Base-by-base conservation (phyloP, 2,113 vertebrate species). In the Tupaia chinensis region DNA sequence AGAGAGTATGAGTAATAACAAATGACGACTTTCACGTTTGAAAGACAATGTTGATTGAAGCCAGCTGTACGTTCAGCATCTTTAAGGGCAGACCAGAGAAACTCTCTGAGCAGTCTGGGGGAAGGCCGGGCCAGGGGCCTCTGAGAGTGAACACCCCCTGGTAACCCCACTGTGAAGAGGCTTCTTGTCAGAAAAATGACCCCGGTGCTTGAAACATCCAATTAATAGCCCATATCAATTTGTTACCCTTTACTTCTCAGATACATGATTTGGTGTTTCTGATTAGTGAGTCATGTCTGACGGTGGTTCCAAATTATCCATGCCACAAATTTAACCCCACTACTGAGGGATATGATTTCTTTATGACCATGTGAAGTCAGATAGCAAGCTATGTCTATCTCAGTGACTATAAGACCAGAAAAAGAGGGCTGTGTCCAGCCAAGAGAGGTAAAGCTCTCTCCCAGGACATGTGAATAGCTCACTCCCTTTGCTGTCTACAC, bases 231-330 rank as follows among this genome's bases (percentile, higher is more conserved):
- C 81, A 7, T 16, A 93, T 78, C 5, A 4, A 95, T 85, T 53
- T n/a, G 11, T 44, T 80, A 34, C 61, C 84, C 80, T 87, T 87
- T 95, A 69, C 69, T 81, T 94, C 91, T 84, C 94, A 77, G 76
- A 89, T 44, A 19, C 16, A 44, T 32, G 72, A 89, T 76, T 76
- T 61, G 32, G 65, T 63, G 32, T 66, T 87, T 84, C 78, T 95
- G 82, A 97, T 94, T 76, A 92, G 81, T 58, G 82, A 96, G 60
- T 93, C 92, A 91, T 68, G 29, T 86, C 96, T 92, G 68, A 74
- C 53, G 20, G 78, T 70, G 44, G 73, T 60, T 78, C 85, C 58
- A 94, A 91, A 95, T 73, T 87, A 94, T 80, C 84, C 83, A 54
- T 13, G 70, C 29, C 65, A 32, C 91, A 56, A 9, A 63, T 70